phyloP scores from a whole-genome alignment of 1,140 invertebrate species.

The Chlorops oryzae region DNA sequence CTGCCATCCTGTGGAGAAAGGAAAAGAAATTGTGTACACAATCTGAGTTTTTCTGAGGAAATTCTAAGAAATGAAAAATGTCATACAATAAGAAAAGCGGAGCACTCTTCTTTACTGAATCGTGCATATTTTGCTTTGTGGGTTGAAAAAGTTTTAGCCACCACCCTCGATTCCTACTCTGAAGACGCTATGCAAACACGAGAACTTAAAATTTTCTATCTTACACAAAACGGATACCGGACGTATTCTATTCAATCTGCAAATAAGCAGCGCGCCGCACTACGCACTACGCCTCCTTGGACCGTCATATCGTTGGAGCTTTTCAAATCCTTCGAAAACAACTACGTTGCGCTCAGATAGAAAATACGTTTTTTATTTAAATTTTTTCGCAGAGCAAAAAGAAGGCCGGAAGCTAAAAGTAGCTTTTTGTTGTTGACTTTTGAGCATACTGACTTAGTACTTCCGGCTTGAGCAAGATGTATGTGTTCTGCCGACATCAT shows the following conservation, averaged over 20 bases:
- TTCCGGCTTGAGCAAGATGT: constrained; percentile 44
- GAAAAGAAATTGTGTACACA: too few species aligned
- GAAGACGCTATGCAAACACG: constrained; percentile 1
- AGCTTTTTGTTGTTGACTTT: too few species aligned
- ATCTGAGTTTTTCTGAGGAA: too few species aligned
- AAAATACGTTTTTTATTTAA: neutral
- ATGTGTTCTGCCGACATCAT: constrained; percentile 45
- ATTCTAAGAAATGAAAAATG: too few species aligned
- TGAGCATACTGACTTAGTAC: constrained; percentile 33
- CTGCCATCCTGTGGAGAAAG: too few species aligned
- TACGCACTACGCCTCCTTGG: constrained; percentile 11
- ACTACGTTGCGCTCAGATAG: neutral
- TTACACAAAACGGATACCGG: constrained; percentile 30
- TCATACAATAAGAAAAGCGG: too few species aligned
- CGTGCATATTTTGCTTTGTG: too few species aligned
- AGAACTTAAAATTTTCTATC: too few species aligned
- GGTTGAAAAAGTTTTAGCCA: constrained; percentile 1
- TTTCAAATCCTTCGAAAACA: neutral
- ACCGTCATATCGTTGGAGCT: neutral
- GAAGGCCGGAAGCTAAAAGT: too few species aligned
- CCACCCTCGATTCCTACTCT: neutral
- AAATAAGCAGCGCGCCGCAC: constrained; percentile 28
- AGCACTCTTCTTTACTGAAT: too few species aligned
- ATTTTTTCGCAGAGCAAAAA: too few species aligned
- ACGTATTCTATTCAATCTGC: constrained; percentile 35